Evolutionary conservation across 1,140 invertebrate species (phyloP).

Genomic region (Platyura marginata): DNA sequence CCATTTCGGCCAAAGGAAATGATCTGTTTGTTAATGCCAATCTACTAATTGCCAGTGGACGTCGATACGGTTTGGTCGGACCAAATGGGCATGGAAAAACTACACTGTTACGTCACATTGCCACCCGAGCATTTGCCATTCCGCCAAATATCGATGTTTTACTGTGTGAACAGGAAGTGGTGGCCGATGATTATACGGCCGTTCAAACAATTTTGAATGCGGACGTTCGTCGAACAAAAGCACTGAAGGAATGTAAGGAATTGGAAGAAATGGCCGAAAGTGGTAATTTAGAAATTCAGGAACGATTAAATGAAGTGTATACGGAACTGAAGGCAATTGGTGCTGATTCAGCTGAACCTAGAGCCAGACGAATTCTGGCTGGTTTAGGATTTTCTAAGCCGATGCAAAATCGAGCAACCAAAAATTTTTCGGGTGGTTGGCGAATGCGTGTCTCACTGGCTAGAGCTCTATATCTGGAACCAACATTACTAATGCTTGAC

Average conservation of each 20-base stretch:
- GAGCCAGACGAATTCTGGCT: constrained; percentile 83
- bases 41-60: constrained; percentile 79
- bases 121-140: constrained; percentile 71
- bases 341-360: constrained; percentile 90
- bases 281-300: constrained; percentile 48
- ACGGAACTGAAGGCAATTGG: constrained; percentile 91
- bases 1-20: constrained; percentile 92
- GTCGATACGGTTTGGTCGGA: constrained; percentile 93
- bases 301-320: constrained; percentile 79
- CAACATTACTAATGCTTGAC: constrained; percentile 86
- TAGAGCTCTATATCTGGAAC: constrained; percentile 75
- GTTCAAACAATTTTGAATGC: constrained; percentile 86
- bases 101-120: constrained; percentile 88
- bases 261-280: constrained; percentile 49
- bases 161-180: constrained; percentile 97
- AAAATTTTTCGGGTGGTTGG: constrained; percentile 97
- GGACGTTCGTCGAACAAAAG: constrained; percentile 67
- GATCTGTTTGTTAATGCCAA: constrained; percentile 95
- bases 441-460: constrained; percentile 95
- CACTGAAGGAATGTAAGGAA: constrained; percentile 69
- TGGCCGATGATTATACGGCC: constrained; percentile 78
- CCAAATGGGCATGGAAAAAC: constrained; percentile 99
- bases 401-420: constrained; percentile 89
- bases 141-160: constrained; percentile 94
- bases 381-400: constrained; percentile 89